Base-by-base conservation (phyloP, 2,888 invertebrate species). In the Gastrophysa polygoni region DNA sequence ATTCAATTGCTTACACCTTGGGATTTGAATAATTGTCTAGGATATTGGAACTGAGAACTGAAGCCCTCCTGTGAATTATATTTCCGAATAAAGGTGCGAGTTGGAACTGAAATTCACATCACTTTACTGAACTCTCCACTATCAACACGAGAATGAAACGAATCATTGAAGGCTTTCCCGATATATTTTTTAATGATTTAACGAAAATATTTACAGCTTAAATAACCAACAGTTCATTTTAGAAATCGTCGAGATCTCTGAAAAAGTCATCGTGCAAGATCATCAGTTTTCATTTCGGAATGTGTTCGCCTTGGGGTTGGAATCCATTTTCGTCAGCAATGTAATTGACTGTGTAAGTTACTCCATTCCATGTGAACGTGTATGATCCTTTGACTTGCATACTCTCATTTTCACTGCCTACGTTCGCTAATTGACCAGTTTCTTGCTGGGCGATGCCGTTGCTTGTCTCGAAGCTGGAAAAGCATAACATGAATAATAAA, bases 381-480 rank as follows among this genome's bases (percentile, higher is more conserved):
- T 87, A 86, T 8, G 85, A 83, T 28, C 89, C 89, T 24, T 83
- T 83, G n/a, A 89, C 85, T n/a, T 84, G 83, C 47, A 89, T 83
- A 24, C 86, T 84, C 73, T 87, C 86, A 63, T 88, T 85, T 48
- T 89, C 88, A 0, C 85, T 85, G 8, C 88, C 87, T 1, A 85
- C 84, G 77, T 89, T 88, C 64, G 82, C 81, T 55, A 89, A 78
- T 48, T 82, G 81, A 0, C 85, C 89, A 73, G 86, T 83, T 76
- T 89, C 89, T 64, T 85, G 82, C 14, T 88, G 84, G 8, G 86
- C 84, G 5, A 85, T 85, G 21, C 89, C 89, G 71, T 89, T 88
- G 71, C 88, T 89, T 1, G 89, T 86, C 71, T 88, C 87, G 68
- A 84, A 89, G 48, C 88, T 85, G 80, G 61, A 75, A 70, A 63